A percentile compares a stretch with the other conserved stretches of the same genome.
Conservation (phyloP, 2,888 invertebrate species). For the Reticulitermes lucifugus region DNA sequence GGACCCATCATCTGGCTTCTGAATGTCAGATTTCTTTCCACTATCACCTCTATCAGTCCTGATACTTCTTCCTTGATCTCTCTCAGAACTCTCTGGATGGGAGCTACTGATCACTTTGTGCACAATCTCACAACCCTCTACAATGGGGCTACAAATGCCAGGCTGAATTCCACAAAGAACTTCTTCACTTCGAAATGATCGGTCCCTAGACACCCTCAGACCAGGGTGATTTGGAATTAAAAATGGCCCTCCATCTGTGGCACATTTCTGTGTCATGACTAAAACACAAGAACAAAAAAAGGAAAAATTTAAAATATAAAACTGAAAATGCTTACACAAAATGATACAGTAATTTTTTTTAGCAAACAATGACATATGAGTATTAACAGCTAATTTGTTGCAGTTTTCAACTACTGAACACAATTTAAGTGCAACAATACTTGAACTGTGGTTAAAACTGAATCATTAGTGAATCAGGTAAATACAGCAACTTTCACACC, state of each 20-base stretch:
- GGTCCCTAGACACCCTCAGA: background rate
- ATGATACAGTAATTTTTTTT: background rate
- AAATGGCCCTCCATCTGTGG: background rate
- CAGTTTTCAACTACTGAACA: background rate
- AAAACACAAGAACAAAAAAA: background rate
- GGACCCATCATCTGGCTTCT: background rate
- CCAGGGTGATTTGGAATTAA: background rate
- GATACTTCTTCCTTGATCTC: background rate
- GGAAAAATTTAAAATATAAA: background rate
- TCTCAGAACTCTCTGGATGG: background rate
- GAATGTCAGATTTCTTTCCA: background rate
- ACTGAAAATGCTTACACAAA: no score
- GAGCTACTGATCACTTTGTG: background rate
- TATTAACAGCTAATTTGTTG: background rate
- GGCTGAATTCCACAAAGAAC: background rate
- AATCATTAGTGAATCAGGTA: background rate
- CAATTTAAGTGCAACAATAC: background rate
- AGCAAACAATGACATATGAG: background rate
- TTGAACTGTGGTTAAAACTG: background rate
- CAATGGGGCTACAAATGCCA: background rate
- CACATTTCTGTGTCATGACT: background rate
- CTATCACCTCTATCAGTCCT: background rate
- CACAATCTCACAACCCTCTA: background rate
- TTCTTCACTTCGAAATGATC: slow-evolving; percentile 3
- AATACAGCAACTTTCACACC: background rate